Conservation (phyloP, 2,797 vertebrate species). For the Eulemur mongoz region DNA sequence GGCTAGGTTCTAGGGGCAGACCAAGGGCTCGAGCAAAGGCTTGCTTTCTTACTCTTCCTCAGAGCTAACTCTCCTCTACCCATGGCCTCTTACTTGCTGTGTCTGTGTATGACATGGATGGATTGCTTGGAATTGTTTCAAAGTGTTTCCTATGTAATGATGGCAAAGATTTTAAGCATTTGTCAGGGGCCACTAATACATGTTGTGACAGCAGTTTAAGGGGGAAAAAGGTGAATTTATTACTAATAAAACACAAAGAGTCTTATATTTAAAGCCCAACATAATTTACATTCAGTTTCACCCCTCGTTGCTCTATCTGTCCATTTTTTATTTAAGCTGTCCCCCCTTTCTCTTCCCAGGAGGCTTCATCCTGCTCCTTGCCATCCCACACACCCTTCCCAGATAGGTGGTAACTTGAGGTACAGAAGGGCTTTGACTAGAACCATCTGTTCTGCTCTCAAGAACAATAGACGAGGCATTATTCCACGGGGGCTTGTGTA, state of each 20-base stretch:
- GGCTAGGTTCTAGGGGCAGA: neutral
- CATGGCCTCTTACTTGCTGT: conserved; percentile 38
- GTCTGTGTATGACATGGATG: conserved; percentile 55
- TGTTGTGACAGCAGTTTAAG: conserved; percentile 61
- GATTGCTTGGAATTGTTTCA: conserved; percentile 75
- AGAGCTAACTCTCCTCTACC: neutral
- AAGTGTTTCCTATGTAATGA: conserved; percentile 65
- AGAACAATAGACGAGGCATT: conserved; percentile 71
- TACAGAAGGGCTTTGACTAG: conserved; percentile 77
- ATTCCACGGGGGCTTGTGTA: conserved; percentile 45
- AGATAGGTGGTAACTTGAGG: conserved; percentile 62
- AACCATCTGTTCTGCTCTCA: conserved; percentile 81
- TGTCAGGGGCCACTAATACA: conserved; percentile 66
- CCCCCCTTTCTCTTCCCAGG: neutral
- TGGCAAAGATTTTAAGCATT: conserved; percentile 64
- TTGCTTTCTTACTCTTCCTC: neutral
- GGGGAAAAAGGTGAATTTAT: conserved; percentile 49
- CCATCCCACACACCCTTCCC: neutral
- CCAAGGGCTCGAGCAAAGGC: neutral
- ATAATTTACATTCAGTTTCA: conserved; percentile 64
- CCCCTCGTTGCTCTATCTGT: conserved; percentile 57
- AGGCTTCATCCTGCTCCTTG: neutral
- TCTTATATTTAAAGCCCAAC: conserved; percentile 61
- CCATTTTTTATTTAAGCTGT: conserved; percentile 62
- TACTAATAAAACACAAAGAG: conserved; percentile 66